Evolutionary conservation across 2,113 vertebrate genomes (phyloP), one percentile per base, ranked within the genome.

Genomic region (Vimba vimba): DNA sequence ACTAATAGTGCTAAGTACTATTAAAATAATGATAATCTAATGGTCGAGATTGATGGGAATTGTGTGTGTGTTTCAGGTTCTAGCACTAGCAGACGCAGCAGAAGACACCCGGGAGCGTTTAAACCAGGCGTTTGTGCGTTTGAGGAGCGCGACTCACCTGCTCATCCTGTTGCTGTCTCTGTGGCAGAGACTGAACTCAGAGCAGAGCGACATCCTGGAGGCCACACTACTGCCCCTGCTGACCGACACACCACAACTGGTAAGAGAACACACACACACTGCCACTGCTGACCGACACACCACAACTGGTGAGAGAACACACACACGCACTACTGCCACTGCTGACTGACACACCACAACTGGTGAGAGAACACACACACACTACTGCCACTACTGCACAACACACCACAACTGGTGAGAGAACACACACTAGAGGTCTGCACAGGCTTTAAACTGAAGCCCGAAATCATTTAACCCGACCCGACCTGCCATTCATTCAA

Each of bases 191-290:
- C 95, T 99, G 59, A 94, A 90, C 39, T 0, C 91, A 0, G 97
- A 98, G 77, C 97, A 99, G 93, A 91, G 93, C 0, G 88, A 87
- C 89, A 95, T 99, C 92, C 93, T 99, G 91, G 96, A 99, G 93
- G 97, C 97, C 23, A 94, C 97, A 0, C 95, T 99, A 90, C 93
- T 99, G 87, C 97, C 97, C 0, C 93, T 98, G 85, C 94, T 95
- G 85, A 95, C 97, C 86, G 96, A 98, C 89, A 95, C 95, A 0
- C 96, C 96, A 1, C 96, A 97, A 69, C 90, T 99, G 97, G 97
- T 99, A 93, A 95, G 77, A 30, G 36, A 74, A 71, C 47, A 69
- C 25, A 87, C 78, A 83, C 82, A 80, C 85, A 50, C 47, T 50
- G 47, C 47, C 3, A 12, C 47, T 50, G 12, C 47, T 50, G 47